Evolutionary conservation across 2,888 invertebrate species (phyloP).

Genomic region (Drosophila nigricruria): DNA sequence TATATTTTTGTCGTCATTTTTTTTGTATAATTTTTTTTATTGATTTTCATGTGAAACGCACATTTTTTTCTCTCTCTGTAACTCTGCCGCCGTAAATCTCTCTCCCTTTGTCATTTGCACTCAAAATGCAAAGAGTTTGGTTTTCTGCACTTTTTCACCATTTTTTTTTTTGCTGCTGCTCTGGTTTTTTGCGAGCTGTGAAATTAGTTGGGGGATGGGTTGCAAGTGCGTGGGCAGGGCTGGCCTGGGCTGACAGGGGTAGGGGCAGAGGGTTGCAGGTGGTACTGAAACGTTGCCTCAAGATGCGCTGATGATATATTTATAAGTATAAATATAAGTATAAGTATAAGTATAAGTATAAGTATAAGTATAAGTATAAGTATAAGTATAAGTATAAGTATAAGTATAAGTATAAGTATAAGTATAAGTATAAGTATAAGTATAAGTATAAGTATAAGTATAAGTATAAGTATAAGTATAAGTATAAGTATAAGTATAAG

Average conservation of each 20-base stretch:
- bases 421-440: constrained; percentile 11
- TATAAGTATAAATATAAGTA: constrained; percentile 9
- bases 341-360: constrained; percentile 12
- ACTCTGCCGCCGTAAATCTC: constrained; percentile 36
- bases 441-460: constrained; percentile 11
- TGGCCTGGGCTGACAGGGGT: background rate
- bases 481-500: constrained; percentile 1
- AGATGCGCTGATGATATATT: no score
- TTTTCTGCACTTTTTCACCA: constrained; percentile 32
- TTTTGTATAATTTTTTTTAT: constrained; percentile 30
- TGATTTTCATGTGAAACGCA: constrained; percentile 49
- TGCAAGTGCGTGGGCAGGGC: constrained; percentile 7
- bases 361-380: constrained; percentile 9
- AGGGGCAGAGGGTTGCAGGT: background rate
- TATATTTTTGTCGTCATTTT: constrained; percentile 6
- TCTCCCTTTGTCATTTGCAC: constrained; percentile 66
- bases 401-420: constrained; percentile 3
- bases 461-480: constrained; percentile 9
- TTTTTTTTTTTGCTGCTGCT: constrained; percentile 32
- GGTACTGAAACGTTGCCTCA: background rate
- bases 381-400: constrained; percentile 11
- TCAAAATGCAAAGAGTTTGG: constrained; percentile 54
- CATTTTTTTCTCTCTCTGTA: constrained; percentile 16
- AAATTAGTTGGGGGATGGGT: constrained; percentile 37
- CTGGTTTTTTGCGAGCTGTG: constrained; percentile 18